A percentile compares a stretch with the other conserved stretches of the same genome.
phyloP scores from a whole-genome alignment of 2,888 invertebrate species.

The Rhopalosiphum nymphaeae region DNA sequence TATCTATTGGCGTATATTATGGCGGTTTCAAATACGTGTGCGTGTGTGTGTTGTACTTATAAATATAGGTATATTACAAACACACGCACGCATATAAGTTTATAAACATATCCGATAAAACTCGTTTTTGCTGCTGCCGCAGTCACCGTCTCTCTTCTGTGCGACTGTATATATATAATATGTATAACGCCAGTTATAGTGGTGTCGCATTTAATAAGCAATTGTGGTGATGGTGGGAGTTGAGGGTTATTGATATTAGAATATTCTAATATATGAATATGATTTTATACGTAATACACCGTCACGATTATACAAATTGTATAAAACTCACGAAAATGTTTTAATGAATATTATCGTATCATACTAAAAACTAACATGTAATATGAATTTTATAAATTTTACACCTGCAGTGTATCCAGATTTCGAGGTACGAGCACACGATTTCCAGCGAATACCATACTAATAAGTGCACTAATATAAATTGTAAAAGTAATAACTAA shows the following conservation, averaged over 20 bases:
- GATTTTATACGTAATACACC: not conserved
- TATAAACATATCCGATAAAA: slow-evolving; percentile 25
- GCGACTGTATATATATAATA: not conserved
- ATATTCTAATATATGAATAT: not conserved
- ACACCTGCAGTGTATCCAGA: not conserved
- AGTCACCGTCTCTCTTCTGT: not conserved
- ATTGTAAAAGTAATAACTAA: not conserved
- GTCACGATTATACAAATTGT: too few species aligned
- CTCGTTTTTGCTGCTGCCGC: slow-evolving; percentile 9
- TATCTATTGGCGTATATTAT: not conserved
- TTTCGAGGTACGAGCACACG: too few species aligned
- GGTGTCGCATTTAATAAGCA: not conserved
- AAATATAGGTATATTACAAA: not conserved
- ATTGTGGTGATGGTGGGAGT: not conserved
- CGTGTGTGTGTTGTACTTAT: not conserved
- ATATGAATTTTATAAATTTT: not conserved
- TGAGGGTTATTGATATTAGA: not conserved
- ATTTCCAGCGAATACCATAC: too few species aligned
- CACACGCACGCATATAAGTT: not conserved
- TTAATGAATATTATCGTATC: not conserved
- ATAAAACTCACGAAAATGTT: not conserved
- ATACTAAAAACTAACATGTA: too few species aligned
- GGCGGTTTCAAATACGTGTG: slow-evolving; percentile 24
- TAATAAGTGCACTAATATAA: not conserved
- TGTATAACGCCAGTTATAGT: not conserved